Base-by-base conservation (phyloP, 2,113 vertebrate species). In the Epinephelus cyanopodus region DNA sequence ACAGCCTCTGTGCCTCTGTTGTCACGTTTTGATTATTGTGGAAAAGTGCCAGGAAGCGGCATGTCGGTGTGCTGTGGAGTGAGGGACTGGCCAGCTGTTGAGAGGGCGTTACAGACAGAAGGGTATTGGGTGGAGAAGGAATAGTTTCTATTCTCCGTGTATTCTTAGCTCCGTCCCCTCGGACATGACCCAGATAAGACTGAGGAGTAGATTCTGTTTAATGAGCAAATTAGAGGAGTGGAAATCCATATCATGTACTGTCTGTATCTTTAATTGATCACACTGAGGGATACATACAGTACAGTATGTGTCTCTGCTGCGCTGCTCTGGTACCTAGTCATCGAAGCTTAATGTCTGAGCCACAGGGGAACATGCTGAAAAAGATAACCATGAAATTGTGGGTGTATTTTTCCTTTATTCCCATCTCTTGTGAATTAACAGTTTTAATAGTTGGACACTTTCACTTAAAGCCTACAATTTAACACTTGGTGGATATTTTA, bases 31-130 rank as follows among this genome's bases (percentile, higher is more conserved):
- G 74, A 48, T 87, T 70, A 37, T 54, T 78, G 83, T 64, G 84
- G 54, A 77, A 79, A 60, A 57, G 63, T 56, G 53, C 54, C 39
- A 67, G 67, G 58, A 60, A 68, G 57, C 6, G 27, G 25, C 54
- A 57, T 42, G n/a, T 48, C 1, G 47, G 45, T 33, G 62, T 29
- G 45, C 69, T 61, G 78, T 27, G 70, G 72, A 68, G 77, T 79
- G 72, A 80, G 12, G 54, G 79, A 29, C 61, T 27, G 78, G 10
- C 65, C 89, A 90, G 91, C 86, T 94, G 93, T 54, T 83, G 71
- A 12, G 57, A 73, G 67, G 29, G 17, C 57, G 52, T 65, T 71
- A 64, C 69, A 70, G 37, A 48, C 50, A 33, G 52, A n/a, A 50
- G 50, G 14, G 60, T 21, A 17, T 5, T 19, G 12, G 29, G 6